Evolutionary conservation across 2,113 vertebrate species (phyloP), one percentile per base, ranked within the genome.

Genomic region (Carettochelys insculpta): DNA sequence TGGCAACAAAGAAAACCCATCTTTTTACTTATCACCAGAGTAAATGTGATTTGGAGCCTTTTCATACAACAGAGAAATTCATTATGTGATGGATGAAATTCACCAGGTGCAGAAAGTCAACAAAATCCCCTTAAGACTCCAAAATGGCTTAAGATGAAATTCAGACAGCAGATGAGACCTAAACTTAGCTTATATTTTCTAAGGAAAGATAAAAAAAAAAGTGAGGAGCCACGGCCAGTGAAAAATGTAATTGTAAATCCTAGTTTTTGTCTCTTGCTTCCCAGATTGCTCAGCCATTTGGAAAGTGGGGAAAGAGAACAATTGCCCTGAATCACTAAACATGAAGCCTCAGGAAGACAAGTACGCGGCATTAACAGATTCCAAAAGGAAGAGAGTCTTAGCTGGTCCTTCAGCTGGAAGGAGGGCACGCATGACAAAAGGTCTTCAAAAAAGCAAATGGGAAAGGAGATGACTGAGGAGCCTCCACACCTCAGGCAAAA

Each of bases 41-140:
- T 29, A 75, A 45, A 27, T 29, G 12, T 45, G 41, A 75, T 75
- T 45, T 75, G 71, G 25, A 11, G 41, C 38, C 22, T 73, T 43
- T 73, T 73, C 68, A 43, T 24, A 27, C 24, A 45, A 38, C 24
- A 75, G 22, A 43, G 68, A 73, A 43, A 75, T 45, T 41, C 22
- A 9, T 82, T 25, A 81, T 0, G 0, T 0, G 1, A 79, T 41
- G 6, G 0, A 0, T 75, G 14, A 88, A 90, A 87, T 16, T 34
- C 20, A 79, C 61, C 25, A 14, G 38, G 53, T 51, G 56, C 54
- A 16, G 1, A 75, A 87, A 89, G 47, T 24, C 54, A 71, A 53
- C 29, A 38, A 48, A 85, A 48, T 50, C 12, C 0, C 1, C 48
- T 61, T 4, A 77, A 89, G 31, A 61, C 13, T 61, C 56, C 31